Evolutionary conservation across 92 coral and sea anemone species (phyloP), one percentile per base, ranked within the genome.

Genomic region (Epizoanthus stellaris): DNA sequence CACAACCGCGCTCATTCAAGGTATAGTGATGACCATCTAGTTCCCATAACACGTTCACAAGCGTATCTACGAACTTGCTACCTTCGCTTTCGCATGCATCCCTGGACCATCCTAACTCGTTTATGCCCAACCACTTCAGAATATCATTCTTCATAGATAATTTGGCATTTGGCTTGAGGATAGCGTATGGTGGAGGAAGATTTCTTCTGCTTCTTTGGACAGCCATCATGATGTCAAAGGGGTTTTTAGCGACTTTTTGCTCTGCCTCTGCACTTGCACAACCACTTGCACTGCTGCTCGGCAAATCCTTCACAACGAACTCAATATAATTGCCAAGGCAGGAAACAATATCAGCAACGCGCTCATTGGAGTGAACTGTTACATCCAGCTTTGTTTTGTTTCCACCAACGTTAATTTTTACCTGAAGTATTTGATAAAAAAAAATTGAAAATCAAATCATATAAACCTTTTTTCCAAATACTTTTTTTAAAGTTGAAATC

Each of bases 51-150:
- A 84, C 81, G 77, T 73, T 77, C 40, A 72, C 87, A 68, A 75
- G 59, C n/a, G 57, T 58, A 79, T 63, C 72, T 63, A 85, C 42
- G 75, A 85, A 85, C 67, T 75, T 75, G 25, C 76, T 58, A n/a
- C 88, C 88, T 80, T 85, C 82, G 45, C 75, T 80, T 43, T 67
- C 80, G 72, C 73, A 57, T 6, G 82, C 83, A 54, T 85, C 88
- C 75, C 57, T 80, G 64, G 82, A 62, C 88, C 88, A 85, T 75
- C 83, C 88, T 74, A 85, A 58, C 88, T 75, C 88, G 64, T 85
- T 85, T 54, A 56, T 63, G 74, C 52, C 83, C 79, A 85, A 67
- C 88, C 88, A 85, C 64, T 70, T 75, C 70, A 75, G 71, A 74
- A 85, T 65, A 80, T 85, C 88, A 30, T 85, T 85, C 82, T 85